These are phyloP conservation scores for Hippocampus kuda DNA, from an alignment of 2,797 vertebrate species.

Conservation along the genomic window DNA sequence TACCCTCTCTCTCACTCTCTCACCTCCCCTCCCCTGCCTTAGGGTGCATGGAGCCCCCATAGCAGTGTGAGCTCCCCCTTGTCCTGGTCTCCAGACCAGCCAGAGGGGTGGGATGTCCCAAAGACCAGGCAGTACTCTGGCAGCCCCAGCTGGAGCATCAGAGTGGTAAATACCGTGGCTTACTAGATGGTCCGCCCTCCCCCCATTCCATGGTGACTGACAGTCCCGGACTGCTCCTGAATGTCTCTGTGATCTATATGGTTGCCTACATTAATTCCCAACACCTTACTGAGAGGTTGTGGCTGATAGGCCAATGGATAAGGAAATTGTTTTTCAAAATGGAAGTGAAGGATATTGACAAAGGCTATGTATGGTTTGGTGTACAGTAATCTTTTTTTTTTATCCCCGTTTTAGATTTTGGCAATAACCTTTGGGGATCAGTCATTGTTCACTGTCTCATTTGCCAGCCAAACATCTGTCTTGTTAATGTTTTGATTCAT, in stretches of 20 bases:
- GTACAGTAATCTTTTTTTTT: neutral
- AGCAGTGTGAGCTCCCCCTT: conserved; percentile 95
- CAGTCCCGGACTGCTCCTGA: conserved; percentile 33
- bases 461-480: conserved; percentile 6
- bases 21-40: conserved; percentile 79
- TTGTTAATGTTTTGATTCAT: conserved; percentile 7
- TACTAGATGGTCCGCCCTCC: conserved; percentile 8
- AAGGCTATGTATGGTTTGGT: neutral
- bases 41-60: conserved; percentile 98
- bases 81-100: conserved; percentile 89
- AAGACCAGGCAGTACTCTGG: conserved; percentile 93
- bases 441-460: conserved; percentile 10
- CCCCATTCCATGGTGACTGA: conserved; percentile 33
- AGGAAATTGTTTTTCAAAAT: conserved; percentile 5
- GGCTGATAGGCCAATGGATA: conserved; percentile 1
- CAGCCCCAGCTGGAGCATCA: conserved; percentile 97
- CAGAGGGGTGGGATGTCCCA: conserved; percentile 94
- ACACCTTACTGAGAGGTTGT: conserved; percentile 6
- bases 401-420: neutral
- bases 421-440: neutral
- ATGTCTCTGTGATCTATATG: conserved; percentile 30
- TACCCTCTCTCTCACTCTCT: conserved; percentile 67
- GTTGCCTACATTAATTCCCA: conserved; percentile 10
- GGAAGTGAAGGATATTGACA: neutral
- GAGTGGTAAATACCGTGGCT: conserved; percentile 87